These are phyloP conservation scores for Thera britannica DNA, from an alignment of 2,888 invertebrate genomes.

Conservation along the genomic window DNA sequence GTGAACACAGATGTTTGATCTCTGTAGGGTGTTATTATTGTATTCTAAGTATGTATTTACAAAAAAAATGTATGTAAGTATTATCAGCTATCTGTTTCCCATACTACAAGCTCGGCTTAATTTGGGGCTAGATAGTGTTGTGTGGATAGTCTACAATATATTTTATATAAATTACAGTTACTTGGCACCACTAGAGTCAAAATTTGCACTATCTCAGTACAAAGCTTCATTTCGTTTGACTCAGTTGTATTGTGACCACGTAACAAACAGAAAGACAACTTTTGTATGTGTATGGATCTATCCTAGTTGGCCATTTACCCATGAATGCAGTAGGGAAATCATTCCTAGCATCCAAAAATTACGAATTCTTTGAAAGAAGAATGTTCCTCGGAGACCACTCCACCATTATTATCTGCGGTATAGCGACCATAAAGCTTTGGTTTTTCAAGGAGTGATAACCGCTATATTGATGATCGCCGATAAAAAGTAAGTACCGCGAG, in stretches of 20 bases:
- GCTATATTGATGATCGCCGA: background rate
- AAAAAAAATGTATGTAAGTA: no score
- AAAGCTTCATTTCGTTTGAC: background rate
- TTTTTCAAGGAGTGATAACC: slow-evolving; percentile 4
- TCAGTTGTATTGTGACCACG: background rate
- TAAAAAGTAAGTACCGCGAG: no score
- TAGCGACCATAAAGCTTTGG: slow-evolving; percentile 28
- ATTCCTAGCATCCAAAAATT: slow-evolving; percentile 51
- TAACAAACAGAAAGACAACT: background rate
- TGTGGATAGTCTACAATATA: no score
- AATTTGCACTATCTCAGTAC: background rate
- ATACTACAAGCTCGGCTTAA: no score
- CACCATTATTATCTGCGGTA: slow-evolving; percentile 41
- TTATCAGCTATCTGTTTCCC: no score
- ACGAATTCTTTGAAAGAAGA: slow-evolving; percentile 55
- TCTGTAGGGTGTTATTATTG: no score
- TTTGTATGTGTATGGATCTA: slow-evolving; percentile 3
- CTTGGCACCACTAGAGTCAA: no score
- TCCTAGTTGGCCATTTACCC: slow-evolving; percentile 50
- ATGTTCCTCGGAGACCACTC: slow-evolving; percentile 56
- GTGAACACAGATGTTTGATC: no score
- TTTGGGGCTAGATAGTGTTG: no score
- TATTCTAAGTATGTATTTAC: no score
- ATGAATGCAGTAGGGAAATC: slow-evolving; percentile 64
- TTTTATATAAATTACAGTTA: no score